Evolutionary conservation across 1,140 invertebrate species (phyloP), one percentile per base, ranked within the genome.

Genomic region (Drosophila pruinosa): DNA sequence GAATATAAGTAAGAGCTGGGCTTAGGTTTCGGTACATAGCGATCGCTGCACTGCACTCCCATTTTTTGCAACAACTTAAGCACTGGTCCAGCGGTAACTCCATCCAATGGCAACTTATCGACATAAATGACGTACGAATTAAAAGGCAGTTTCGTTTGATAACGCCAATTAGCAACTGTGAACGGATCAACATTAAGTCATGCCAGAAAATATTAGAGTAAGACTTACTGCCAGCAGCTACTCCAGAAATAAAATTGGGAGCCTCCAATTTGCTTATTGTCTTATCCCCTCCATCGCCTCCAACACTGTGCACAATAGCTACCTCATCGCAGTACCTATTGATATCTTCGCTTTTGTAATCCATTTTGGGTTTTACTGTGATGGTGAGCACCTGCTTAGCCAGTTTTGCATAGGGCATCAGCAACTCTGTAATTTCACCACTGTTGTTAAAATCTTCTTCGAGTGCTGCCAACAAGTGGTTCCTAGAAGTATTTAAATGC

Each of bases 241-340:
- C 89, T 7, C 89, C 89, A 2, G 73, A 75, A 19, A 91, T 86
- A 15, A 91, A 91, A 47, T 91, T 91, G 3, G 89, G 89, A 17
- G 88, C 72, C 52, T 91, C 86, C 6, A 91, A 48, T 12, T 91
- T 73, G 2, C 38, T 43, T 1, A 77, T 22, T n/a, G 58, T 21
- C 5, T 75, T 57, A 22, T 72, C 64, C 4, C 62, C 53, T 4
- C 65, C 17, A 22, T 72, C 62, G 1, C 68, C 68, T 0, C 82
- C 85, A 2, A 91, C 61, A 2, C 68, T 72, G 5, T 74, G 71
- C 1, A 89, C 36, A 12, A 91, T 83, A 12, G 78, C 72, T 5
- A 90, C 64, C 21, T 79, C 73, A 36, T 88, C 82, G 1, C 58
- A 36, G 48, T 86, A 78, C 4, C 52, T 70, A 17, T 63, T 48